Base-by-base conservation (phyloP, 2,797 vertebrate species). In the Jordanella pulchra region DNA sequence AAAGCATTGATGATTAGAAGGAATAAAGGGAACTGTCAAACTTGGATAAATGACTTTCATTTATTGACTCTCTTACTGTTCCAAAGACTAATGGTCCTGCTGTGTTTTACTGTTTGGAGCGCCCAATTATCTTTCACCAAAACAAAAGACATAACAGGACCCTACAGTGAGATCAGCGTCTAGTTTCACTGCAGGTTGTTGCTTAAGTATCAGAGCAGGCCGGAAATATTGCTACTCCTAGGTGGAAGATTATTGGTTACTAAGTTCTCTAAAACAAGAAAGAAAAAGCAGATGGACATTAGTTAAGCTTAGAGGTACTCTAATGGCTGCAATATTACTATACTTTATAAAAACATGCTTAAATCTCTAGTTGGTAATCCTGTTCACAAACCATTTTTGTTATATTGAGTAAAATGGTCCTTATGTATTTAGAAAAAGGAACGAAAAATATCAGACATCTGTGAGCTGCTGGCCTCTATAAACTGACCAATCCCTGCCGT, bases 61-160 rank as follows among this genome's bases (percentile, higher is more conserved):
- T 39, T n/a, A 12, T 11, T 61, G 58, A 39, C 32, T 61, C 32
- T n/a, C 58, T 60, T 35, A 21, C 58, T 39, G 32, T 35, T 61
- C 32, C 39, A n/a, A 25, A 25, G 60, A 14, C 60, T 71, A 14
- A 50, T 67, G 50, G 66, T 67, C 45, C 45, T 27, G 76, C 71
- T 71, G 68, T 0, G 54, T 51, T 68, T 18, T 61, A 32, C 0
- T 47, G 0, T 60, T 75, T 47, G 21, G 0, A 1, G 25, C 68
- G 27, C 7, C 15, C 30, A 64, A 12, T 75, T 68, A 66, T 67
- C 73, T 67, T 67, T 35, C 48, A 74, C 47, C 69, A 67, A 79
- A 78, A 65, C 65, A 39, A 0, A 50, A 27, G 48, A 54, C 48
- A 78, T 14, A 21, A 25, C 35, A 44, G 23, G 60, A 44, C 25